phyloP scores from a whole-genome alignment of 2,797 vertebrate genomes.

The Morus bassanus region DNA sequence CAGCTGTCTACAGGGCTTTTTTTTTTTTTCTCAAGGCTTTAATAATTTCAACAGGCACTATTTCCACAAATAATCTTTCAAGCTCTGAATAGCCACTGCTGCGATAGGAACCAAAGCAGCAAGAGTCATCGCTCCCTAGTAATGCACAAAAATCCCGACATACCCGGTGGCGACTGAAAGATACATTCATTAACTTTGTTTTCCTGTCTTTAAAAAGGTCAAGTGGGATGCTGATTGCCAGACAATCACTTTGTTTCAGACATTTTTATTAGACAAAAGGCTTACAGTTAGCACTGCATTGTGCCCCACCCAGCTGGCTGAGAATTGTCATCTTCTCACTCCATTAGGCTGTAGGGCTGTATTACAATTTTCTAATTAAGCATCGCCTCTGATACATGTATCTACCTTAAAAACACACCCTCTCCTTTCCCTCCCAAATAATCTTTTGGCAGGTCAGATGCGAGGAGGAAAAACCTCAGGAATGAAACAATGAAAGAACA shows the following conservation, averaged over 20 bases:
- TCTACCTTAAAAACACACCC: background rate
- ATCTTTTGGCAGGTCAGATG: background rate
- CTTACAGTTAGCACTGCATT: conserved; percentile 53
- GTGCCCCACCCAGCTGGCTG: conserved; percentile 58
- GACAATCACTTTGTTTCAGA: conserved; percentile 38
- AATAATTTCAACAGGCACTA: background rate
- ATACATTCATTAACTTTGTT: conserved; percentile 5
- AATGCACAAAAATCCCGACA: background rate
- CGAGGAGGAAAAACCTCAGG: background rate
- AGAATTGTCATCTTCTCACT: conserved; percentile 23
- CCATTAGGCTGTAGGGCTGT: conserved; percentile 10
- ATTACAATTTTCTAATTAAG: conserved; percentile 29
- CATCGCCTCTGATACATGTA: background rate
- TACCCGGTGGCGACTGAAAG: background rate
- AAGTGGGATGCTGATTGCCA: conserved; percentile 38
- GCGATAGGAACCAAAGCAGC: background rate
- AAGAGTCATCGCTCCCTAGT: background rate
- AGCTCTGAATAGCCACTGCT: background rate
- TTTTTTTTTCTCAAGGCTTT: background rate
- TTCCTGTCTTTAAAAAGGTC: conserved; percentile 22
- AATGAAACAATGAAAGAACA: conserved; percentile 18
- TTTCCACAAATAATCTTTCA: background rate
- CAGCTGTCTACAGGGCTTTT: background rate
- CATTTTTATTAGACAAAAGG: conserved; percentile 64
- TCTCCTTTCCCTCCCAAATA: background rate